These are phyloP conservation scores for Beroe forskalii DNA, from an alignment of 37 sponge, comb jelly and placozoan genomes.

Conservation along the genomic window DNA sequence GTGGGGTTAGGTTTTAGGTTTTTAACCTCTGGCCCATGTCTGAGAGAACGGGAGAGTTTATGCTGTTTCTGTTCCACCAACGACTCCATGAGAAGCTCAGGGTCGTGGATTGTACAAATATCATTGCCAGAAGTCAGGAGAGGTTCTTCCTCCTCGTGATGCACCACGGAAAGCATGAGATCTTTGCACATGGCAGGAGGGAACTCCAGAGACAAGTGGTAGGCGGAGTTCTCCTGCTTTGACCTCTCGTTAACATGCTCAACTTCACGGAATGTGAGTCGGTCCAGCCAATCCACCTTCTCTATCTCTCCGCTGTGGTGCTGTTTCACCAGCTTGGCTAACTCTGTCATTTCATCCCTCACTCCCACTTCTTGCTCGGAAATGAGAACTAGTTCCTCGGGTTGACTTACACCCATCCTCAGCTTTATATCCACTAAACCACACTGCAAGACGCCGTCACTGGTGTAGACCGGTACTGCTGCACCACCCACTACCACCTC, in stretches of 20 bases:
- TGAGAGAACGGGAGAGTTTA: conserved; percentile 77
- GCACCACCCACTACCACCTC: conserved; percentile 62
- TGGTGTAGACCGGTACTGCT: conserved; percentile 46
- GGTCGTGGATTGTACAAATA: conserved; percentile 39
- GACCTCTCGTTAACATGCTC: conserved; percentile 86
- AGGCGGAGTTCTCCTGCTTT: conserved; percentile 55
- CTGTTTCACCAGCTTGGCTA: conserved; percentile 75
- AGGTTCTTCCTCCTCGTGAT: conserved; percentile 31
- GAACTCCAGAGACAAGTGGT: conserved; percentile 58
- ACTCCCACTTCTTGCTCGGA: neutral
- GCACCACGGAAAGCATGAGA: conserved; percentile 38
- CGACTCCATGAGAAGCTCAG: conserved; percentile 74
- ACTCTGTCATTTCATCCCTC: conserved; percentile 55
- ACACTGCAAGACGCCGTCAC: conserved; percentile 50
- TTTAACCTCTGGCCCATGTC: conserved; percentile 73
- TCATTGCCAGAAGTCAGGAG: conserved; percentile 37
- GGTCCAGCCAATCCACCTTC: conserved; percentile 95
- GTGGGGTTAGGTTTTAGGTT: conserved; percentile 80
- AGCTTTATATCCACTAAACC: conserved; percentile 24
- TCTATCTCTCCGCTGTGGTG: conserved; percentile 85
- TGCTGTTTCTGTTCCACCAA: conserved; percentile 92
- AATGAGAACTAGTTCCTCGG: neutral
- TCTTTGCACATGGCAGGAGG: conserved; percentile 31
- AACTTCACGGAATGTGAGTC: conserved; percentile 89
- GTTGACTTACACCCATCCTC: neutral